Percentiles rank a stretch among this genome's conserved stretches.
Conservation (phyloP, 1,140 invertebrate genomes). For the Sogatella furcifera region DNA sequence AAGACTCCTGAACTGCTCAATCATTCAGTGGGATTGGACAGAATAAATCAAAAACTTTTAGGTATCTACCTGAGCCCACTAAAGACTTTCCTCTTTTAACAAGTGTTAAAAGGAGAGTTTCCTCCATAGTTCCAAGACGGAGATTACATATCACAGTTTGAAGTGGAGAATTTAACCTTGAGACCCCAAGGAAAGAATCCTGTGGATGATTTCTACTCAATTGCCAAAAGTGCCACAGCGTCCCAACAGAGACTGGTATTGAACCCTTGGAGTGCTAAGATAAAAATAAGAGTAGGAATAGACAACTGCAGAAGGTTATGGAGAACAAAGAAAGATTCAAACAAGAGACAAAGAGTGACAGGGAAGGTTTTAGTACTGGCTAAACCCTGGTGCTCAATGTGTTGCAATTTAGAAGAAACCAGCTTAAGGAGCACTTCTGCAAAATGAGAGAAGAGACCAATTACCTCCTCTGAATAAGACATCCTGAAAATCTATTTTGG, state of each 20-base stretch:
- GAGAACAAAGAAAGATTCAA: neutral
- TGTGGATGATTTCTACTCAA: neutral
- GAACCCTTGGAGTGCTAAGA: neutral
- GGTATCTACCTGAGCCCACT: neutral
- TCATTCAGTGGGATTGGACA: neutral
- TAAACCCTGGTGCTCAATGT: neutral
- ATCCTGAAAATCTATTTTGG: no score
- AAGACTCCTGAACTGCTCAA: neutral
- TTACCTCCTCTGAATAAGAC: no score
- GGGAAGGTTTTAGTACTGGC: neutral
- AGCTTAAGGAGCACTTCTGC: no score
- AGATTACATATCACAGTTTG: slow-evolving; percentile 4
- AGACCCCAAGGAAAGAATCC: slow-evolving; percentile 8
- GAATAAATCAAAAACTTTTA: neutral
- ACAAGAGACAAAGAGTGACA: neutral
- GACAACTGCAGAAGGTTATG: neutral
- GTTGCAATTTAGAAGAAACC: neutral
- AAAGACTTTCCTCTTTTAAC: slow-evolving; percentile 1
- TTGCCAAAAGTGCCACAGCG: neutral
- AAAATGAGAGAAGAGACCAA: no score
- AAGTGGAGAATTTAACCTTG: neutral
- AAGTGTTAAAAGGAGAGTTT: slow-evolving; percentile 3
- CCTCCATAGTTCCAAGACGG: neutral
- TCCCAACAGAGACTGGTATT: neutral
- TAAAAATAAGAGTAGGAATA: neutral